phyloP scores from a whole-genome alignment of 2,888 invertebrate genomes.

The Erebia ligea region DNA sequence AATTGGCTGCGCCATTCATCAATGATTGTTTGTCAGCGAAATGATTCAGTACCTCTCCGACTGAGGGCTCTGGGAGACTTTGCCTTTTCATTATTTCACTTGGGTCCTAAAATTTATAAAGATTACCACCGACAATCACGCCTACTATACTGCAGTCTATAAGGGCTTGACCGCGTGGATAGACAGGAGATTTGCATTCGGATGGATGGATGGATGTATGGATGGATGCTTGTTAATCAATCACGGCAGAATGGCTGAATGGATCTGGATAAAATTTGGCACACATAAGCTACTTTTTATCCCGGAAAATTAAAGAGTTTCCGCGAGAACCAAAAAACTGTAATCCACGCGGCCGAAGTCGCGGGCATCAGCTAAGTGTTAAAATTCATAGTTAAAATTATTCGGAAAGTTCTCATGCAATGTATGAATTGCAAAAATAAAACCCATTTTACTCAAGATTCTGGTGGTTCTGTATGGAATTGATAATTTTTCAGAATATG shows the following conservation, averaged over 20 bases:
- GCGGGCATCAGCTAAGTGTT: no score
- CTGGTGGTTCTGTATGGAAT: background rate
- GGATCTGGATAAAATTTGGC: no score
- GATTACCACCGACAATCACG: slow-evolving; percentile 72
- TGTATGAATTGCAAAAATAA: background rate
- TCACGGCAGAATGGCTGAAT: no score
- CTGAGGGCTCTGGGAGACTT: background rate
- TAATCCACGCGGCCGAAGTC: no score
- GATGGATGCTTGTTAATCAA: no score
- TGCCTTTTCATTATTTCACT: slow-evolving; percentile 27
- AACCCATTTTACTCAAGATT: background rate
- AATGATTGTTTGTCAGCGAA: slow-evolving; percentile 36
- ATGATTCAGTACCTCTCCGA: slow-evolving; percentile 25
- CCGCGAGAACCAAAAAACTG: no score
- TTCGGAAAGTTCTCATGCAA: no score
- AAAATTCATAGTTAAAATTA: background rate
- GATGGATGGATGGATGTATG: no score
- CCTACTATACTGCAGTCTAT: slow-evolving; percentile 53
- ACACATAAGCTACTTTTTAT: no score
- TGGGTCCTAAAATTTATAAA: slow-evolving; percentile 68
- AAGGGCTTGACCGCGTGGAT: slow-evolving; percentile 2
- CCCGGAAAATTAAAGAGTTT: no score
- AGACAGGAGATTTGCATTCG: background rate
- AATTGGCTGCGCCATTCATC: slow-evolving; percentile 14
- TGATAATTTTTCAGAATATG: background rate